Evolutionary conservation across 2,888 invertebrate species (phyloP).

Genomic region (Flexamia atlantica): DNA sequence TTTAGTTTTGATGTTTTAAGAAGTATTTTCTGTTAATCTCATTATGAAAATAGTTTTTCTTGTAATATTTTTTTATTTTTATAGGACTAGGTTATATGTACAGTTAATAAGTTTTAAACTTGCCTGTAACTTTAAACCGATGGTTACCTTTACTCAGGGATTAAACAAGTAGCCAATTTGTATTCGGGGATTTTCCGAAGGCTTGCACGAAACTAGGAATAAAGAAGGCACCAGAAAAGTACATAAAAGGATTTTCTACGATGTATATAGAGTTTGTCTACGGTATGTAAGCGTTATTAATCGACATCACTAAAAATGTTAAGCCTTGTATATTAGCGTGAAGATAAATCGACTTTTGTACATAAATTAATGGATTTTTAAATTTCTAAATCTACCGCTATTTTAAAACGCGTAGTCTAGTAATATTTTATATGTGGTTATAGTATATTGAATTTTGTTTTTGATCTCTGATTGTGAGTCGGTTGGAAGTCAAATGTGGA

Average conservation of each 20-base stretch:
- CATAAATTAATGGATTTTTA: slow-evolving; percentile 43
- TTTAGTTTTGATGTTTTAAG: neutral
- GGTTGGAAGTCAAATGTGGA: neutral
- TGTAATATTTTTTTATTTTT: neutral
- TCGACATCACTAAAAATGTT: slow-evolving; percentile 52
- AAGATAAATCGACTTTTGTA: slow-evolving; percentile 20
- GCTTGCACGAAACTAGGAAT: slow-evolving; percentile 17
- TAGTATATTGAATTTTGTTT: slow-evolving; percentile 46
- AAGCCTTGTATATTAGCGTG: slow-evolving; percentile 34
- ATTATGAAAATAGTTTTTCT: no score
- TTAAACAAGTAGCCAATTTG: neutral
- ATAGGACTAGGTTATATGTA: neutral
- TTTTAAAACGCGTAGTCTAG: slow-evolving; percentile 18
- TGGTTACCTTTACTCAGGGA: slow-evolving; percentile 38
- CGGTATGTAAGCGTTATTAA: slow-evolving; percentile 29
- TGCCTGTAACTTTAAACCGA: slow-evolving; percentile 12
- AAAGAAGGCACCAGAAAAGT: slow-evolving; percentile 56
- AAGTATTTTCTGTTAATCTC: no score
- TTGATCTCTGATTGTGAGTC: slow-evolving; percentile 17
- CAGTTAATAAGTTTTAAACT: neutral
- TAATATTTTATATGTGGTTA: slow-evolving; percentile 48
- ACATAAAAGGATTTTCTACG: slow-evolving; percentile 49
- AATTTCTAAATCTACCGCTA: slow-evolving; percentile 33
- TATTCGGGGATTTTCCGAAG: slow-evolving; percentile 21
- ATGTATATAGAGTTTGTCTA: slow-evolving; percentile 53